A percentile compares a stretch with the other conserved stretches of the same genome.
phyloP scores from a whole-genome alignment of 2,888 invertebrate species.

The Andrena flavipes region DNA sequence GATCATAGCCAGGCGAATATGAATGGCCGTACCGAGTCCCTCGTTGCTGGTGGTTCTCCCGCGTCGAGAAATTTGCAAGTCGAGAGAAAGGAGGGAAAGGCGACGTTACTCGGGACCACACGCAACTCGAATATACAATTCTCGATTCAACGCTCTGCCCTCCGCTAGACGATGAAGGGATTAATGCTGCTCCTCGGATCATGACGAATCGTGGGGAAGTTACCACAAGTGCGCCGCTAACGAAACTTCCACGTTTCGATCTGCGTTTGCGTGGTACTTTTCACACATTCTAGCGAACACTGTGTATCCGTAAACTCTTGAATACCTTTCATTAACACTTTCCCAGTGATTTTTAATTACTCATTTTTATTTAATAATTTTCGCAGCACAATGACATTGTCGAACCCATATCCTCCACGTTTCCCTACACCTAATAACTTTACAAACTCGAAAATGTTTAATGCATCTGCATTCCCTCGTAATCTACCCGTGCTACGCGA shows the following conservation, averaged over 20 bases:
- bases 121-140: conserved; percentile 44
- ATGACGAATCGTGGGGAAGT: neutral
- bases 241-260: neutral
- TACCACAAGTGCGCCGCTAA: neutral
- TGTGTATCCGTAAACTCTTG: too few relatives aligned
- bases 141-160: conserved; percentile 20
- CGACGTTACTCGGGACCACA: conserved; percentile 43
- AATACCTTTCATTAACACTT: neutral
- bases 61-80: conserved; percentile 45
- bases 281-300: too few relatives aligned
- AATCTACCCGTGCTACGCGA: neutral
- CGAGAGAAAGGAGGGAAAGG: conserved; percentile 25
- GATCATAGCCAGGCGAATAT: conserved; percentile 55
- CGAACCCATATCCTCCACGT: too few relatives aligned
- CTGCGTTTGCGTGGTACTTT: too few relatives aligned
- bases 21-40: conserved; percentile 47
- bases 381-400: too few relatives aligned
- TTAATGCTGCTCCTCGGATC: neutral
- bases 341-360: too few relatives aligned
- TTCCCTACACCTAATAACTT: too few relatives aligned
- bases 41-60: conserved; percentile 36
- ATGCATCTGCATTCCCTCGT: too few relatives aligned
- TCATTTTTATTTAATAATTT: too few relatives aligned
- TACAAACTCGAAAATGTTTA: too few relatives aligned
- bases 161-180: conserved; percentile 2